Percentiles rank a stretch among this genome's conserved stretches.
These are phyloP conservation scores for Drosophila birchii DNA, from an alignment of 2,888 invertebrate species.

Conservation along the genomic window DNA sequence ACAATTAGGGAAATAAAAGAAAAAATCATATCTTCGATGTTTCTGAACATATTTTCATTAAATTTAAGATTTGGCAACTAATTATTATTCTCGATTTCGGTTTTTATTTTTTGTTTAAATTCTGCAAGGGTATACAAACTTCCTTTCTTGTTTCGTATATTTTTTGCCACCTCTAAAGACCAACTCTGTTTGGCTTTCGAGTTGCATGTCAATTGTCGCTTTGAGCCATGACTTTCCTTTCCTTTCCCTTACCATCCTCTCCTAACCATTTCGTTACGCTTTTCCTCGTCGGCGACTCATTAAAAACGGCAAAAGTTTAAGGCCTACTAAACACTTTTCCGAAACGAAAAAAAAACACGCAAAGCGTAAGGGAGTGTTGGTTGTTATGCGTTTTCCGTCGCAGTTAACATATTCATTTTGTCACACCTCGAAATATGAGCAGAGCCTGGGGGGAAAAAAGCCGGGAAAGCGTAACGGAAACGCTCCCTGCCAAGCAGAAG, in stretches of 20 bases:
- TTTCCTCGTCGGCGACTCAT: conserved; percentile 43
- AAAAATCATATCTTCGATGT: no score
- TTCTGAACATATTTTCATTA: no score
- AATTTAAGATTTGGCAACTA: no score
- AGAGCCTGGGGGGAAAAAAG: neutral
- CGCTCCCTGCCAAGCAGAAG: conserved; percentile 15
- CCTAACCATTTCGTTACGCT: neutral
- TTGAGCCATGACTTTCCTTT: conserved; percentile 33
- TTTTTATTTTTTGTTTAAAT: no score
- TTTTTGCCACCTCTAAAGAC: neutral
- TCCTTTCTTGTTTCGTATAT: neutral
- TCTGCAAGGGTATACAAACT: no score
- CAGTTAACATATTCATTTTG: conserved; percentile 48
- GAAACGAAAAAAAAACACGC: conserved; percentile 22
- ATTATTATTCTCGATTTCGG: no score
- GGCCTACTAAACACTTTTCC: conserved; percentile 36
- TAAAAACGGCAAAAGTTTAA: conserved; percentile 49
- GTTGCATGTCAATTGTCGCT: conserved; percentile 75
- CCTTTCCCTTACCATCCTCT: neutral
- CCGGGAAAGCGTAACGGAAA: neutral
- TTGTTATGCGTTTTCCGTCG: conserved; percentile 39
- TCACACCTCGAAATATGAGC: conserved; percentile 55
- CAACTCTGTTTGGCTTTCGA: neutral
- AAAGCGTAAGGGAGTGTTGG: conserved; percentile 15
- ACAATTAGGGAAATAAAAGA: no score